phyloP scores from a whole-genome alignment of 2,113 vertebrate genomes.

The Ia io region DNA sequence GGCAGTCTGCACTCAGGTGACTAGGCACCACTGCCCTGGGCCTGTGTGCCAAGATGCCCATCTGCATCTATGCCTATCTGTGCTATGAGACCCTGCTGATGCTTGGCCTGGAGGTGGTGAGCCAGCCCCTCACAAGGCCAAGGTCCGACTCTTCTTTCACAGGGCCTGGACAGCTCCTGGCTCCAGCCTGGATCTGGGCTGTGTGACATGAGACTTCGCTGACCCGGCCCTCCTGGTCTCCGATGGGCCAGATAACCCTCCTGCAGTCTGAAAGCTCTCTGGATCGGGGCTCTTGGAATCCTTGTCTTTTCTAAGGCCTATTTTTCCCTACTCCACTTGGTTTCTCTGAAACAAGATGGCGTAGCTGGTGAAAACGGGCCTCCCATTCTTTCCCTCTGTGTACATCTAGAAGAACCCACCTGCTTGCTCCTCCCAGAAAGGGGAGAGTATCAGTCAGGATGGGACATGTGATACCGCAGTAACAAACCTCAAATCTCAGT shows the following conservation, averaged over 20 bases:
- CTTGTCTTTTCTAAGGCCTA: neutral
- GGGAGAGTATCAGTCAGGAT: neutral
- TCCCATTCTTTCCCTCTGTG: neutral
- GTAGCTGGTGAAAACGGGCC: neutral
- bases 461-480: neutral
- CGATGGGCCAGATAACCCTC: neutral
- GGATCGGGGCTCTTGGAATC: neutral
- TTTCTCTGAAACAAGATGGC: neutral
- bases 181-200: neutral
- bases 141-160: neutral
- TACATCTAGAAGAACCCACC: neutral
- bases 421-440: neutral
- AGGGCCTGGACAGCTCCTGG: neutral
- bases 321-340: neutral
- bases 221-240: neutral
- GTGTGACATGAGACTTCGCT: neutral
- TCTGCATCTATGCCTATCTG: neutral
- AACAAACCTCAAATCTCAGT: slow-evolving; percentile 4
- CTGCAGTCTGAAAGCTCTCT: neutral
- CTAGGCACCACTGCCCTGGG: neutral
- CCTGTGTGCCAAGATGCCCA: neutral
- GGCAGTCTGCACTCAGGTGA: neutral
- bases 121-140: neutral
- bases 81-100: neutral
- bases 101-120: neutral